Evolutionary conservation across 37 sponge, comb jelly and placozoan species (phyloP), one percentile per base, ranked within the genome.

Genomic region (Aplysina aerophoba): DNA sequence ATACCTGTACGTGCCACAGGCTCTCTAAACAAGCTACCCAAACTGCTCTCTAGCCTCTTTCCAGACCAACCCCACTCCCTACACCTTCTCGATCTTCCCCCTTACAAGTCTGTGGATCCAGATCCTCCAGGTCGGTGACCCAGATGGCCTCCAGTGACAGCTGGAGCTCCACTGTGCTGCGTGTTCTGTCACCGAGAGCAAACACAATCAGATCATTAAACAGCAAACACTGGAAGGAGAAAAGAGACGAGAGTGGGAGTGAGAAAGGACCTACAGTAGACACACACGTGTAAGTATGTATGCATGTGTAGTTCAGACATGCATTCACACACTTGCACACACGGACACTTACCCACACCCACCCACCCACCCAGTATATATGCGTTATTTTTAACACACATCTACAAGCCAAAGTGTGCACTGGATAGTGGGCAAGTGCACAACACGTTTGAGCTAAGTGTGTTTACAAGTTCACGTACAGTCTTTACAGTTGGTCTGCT

Each of bases 151-250:
- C 95, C 78, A 97, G 87, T 58, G 82, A 55, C 55, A 97, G 73
- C 83, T 87, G 87, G 0, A 95, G 67, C 77, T 97, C 93, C 22
- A 97, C 93, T 24, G 72, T 85, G 62, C 95, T 92, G 81, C 88
- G 88, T 53, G 74, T 85, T 41, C 59, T 86, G 67, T 91, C 93
- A 0, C 94, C 91, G 6, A 83, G 56, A 25, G 98, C 98, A 93
- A 97, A 93, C 62, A 97, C 95, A 31, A 97, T 83, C 17, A 93
- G 79, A 71, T 97, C 95, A 84, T 90, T 95, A 87, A 97, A 97
- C 44, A 97, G 69, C 34, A 97, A 88, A 53, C 95, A 95, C 96
- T 93, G 63, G 31, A 59, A n/a, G 50, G 20, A 27, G 44, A 11
- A 11, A 8, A 8, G 11, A 13, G 34, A 12, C 61, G 36, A 36